A percentile compares a stretch with the other conserved stretches of the same genome.
Conservation (phyloP, 2,113 vertebrate species). For the Trinectes maculatus region DNA sequence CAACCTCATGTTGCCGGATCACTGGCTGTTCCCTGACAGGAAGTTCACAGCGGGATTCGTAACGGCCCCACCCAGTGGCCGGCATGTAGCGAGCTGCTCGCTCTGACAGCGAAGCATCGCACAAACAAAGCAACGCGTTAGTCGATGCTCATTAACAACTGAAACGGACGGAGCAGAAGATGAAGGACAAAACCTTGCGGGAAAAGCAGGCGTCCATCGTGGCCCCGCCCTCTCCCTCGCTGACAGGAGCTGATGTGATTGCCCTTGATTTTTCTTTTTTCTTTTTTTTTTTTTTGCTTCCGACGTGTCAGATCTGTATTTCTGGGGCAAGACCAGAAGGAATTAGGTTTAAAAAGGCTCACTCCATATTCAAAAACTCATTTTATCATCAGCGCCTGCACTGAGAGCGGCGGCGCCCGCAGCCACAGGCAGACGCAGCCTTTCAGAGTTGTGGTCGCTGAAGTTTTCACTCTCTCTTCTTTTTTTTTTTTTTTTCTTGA, state of each 20-base stretch:
- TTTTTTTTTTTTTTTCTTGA: constrained; percentile 28
- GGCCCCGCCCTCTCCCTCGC: constrained; percentile 30
- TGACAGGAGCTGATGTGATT: constrained; percentile 53
- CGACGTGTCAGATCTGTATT: constrained; percentile 65
- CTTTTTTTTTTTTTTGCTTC: too few species aligned
- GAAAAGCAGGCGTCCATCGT: not conserved
- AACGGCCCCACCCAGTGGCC: too few species aligned
- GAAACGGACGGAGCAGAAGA: constrained; percentile 11
- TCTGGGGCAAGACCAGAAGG: constrained; percentile 66
- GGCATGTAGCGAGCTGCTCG: too few species aligned
- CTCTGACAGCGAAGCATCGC: constrained; percentile 7
- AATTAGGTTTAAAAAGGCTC: constrained; percentile 66
- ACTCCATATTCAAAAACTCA: constrained; percentile 66
- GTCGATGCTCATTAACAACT: constrained; percentile 35
- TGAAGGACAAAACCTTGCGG: too few species aligned
- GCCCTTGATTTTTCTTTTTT: constrained; percentile 51
- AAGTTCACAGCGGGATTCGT: too few species aligned
- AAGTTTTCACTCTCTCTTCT: constrained; percentile 2
- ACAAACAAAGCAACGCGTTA: constrained; percentile 20
- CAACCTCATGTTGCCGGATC: too few species aligned
- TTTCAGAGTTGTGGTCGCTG: constrained; percentile 35
- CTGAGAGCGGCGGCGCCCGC: constrained; percentile 38
- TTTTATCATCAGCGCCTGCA: constrained; percentile 48
- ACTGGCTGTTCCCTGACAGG: too few species aligned
- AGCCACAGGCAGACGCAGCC: constrained; percentile 6